Percentiles rank a stretch among this genome's conserved stretches.
These are phyloP conservation scores for Chrysolina americana DNA, from an alignment of 2,888 invertebrate genomes.

Conservation along the genomic window DNA sequence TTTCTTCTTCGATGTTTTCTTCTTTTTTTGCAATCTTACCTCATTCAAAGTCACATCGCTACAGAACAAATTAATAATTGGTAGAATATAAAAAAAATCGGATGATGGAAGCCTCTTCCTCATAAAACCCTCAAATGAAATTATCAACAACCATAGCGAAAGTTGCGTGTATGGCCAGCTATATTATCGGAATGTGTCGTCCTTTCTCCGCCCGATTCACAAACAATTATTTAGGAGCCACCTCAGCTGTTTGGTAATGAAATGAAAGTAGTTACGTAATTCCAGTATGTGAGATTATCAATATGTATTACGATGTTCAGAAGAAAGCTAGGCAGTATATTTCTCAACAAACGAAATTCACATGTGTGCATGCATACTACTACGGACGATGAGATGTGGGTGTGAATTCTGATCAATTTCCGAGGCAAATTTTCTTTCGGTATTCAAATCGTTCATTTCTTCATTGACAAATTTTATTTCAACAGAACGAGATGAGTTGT, in stretches of 20 bases:
- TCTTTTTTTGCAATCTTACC: too few species aligned
- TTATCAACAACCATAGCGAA: too few species aligned
- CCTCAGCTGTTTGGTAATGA: conserved; percentile 13
- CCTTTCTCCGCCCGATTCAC: conserved; percentile 6
- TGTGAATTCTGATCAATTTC: conserved; percentile 12
- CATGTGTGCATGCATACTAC: not conserved
- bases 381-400: not conserved
- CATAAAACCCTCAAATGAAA: too few species aligned
- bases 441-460: too few species aligned
- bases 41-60: too few species aligned
- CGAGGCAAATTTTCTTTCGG: not conserved
- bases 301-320: conserved; percentile 12
- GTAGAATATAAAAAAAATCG: too few species aligned
- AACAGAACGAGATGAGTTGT: too few species aligned
- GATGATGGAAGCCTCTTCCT: too few species aligned
- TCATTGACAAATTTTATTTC: too few species aligned
- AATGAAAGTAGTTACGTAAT: conserved; percentile 18
- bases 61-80: too few species aligned
- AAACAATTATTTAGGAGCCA: not conserved
- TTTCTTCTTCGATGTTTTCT: too few species aligned
- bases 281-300: not conserved
- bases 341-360: not conserved
- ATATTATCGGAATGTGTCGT: not conserved
- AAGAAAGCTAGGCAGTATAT: conserved; percentile 5
- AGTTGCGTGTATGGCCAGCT: not conserved